Conservation (phyloP, 2,888 invertebrate genomes). For the Trachelus iudaicus region DNA sequence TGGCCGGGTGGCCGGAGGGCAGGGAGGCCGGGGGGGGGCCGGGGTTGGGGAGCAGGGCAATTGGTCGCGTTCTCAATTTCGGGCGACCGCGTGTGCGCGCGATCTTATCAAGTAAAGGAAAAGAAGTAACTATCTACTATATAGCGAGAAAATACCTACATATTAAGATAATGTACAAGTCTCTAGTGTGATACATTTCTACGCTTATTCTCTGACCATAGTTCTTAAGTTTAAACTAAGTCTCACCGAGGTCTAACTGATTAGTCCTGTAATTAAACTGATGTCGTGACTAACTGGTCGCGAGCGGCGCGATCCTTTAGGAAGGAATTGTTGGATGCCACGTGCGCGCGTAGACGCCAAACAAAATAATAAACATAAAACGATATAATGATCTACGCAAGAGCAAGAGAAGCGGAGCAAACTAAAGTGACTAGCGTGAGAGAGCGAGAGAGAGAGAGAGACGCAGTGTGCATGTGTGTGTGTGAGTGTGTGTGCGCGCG, state of each 20-base stretch:
- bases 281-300: conserved; percentile 2
- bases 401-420: background rate
- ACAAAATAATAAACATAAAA: too few species aligned
- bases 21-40: too few species aligned
- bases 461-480: background rate
- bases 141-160: conserved; percentile 40
- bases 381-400: background rate
- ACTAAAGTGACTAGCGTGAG: background rate
- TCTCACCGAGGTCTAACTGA: conserved; percentile 13
- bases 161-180: conserved; percentile 60
- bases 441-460: background rate
- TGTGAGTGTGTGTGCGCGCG: background rate
- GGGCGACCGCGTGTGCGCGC: background rate
- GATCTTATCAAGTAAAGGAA: conserved; percentile 1
- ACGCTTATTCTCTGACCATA: conserved; percentile 62
- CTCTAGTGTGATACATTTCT: conserved; percentile 63
- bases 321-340: background rate
- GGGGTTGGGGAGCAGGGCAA: background rate
- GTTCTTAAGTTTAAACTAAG: conserved; percentile 45
- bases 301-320: background rate
- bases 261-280: conserved; percentile 29
- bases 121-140: conserved; percentile 5
- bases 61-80: background rate
- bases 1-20: too few species aligned
- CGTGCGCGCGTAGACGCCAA: background rate